Conservation (phyloP, 2,888 invertebrate species). For the Cosmopolites sordidus region DNA sequence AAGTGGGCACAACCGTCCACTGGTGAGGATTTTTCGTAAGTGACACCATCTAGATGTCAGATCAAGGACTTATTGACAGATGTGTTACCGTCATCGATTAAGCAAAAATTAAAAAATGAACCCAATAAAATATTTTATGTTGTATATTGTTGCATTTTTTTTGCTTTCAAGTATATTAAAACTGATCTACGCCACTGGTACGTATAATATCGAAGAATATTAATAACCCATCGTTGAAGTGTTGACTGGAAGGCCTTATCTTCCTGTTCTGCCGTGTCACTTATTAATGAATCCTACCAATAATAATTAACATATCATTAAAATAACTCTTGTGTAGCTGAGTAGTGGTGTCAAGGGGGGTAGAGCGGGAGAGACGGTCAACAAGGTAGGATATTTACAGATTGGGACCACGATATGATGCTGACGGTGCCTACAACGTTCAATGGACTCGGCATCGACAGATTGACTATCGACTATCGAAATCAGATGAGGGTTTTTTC, state of each 20-base stretch:
- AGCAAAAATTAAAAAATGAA: too few species aligned
- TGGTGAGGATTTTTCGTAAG: too few species aligned
- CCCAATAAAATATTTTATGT: too few species aligned
- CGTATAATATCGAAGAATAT: constrained; percentile 1
- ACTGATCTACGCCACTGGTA: too few species aligned
- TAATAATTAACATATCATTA: constrained; percentile 36
- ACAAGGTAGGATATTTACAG: not conserved
- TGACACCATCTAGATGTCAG: too few species aligned
- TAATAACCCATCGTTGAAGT: constrained; percentile 32
- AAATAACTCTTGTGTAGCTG: constrained; percentile 18
- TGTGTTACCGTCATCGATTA: too few species aligned
- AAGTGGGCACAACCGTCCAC: too few species aligned
- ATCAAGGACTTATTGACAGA: too few species aligned
- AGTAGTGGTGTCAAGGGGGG: not conserved
- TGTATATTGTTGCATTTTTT: too few species aligned
- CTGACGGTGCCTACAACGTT: not conserved
- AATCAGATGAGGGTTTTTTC: not conserved
- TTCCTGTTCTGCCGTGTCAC: constrained; percentile 36
- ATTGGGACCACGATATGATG: not conserved
- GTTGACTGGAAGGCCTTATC: constrained; percentile 34
- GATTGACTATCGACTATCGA: not conserved
- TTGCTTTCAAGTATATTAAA: too few species aligned
- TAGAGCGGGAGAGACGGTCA: not conserved
- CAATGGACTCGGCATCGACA: not conserved
- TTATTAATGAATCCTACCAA: constrained; percentile 35